These are phyloP conservation scores for Drosophila subquinaria DNA, from an alignment of 2,888 invertebrate species.

Conservation along the genomic window DNA sequence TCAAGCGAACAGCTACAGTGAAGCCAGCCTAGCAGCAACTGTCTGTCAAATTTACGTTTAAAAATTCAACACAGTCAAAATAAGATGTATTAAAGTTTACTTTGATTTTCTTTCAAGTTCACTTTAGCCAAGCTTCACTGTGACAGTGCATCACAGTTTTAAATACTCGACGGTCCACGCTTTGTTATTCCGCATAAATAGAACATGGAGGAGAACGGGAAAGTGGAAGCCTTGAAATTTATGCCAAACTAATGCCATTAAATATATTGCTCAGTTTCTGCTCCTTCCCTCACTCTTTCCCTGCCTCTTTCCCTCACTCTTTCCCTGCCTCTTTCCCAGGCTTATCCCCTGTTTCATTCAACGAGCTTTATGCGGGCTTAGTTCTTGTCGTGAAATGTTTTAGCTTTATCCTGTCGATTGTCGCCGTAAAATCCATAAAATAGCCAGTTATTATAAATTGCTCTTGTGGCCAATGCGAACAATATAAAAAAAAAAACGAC, in stretches of 20 bases:
- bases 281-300: not conserved
- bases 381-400: slow-evolving; percentile 72
- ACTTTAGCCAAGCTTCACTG: slow-evolving; percentile 19
- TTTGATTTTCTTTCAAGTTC: not conserved
- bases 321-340: not conserved
- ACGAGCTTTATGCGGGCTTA: slow-evolving; percentile 62
- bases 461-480: slow-evolving; percentile 44
- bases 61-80: not conserved
- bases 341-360: slow-evolving; percentile 10
- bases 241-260: slow-evolving; percentile 70
- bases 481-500: slow-evolving; percentile 17
- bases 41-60: not conserved
- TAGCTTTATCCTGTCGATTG: slow-evolving; percentile 75
- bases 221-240: slow-evolving; percentile 54
- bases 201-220: slow-evolving; percentile 8
- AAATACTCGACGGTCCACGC: slow-evolving; percentile 46
- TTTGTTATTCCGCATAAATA: slow-evolving; percentile 65
- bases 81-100: not conserved
- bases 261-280: slow-evolving; percentile 37
- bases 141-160: slow-evolving; percentile 39
- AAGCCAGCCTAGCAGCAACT: slow-evolving; percentile 13
- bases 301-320: not conserved
- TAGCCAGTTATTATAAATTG: slow-evolving; percentile 69
- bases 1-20: slow-evolving; percentile 28
- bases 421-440: slow-evolving; percentile 71